Evolutionary conservation across 2,113 vertebrate genomes (phyloP).

Genomic region (Catagonus wagneri): DNA sequence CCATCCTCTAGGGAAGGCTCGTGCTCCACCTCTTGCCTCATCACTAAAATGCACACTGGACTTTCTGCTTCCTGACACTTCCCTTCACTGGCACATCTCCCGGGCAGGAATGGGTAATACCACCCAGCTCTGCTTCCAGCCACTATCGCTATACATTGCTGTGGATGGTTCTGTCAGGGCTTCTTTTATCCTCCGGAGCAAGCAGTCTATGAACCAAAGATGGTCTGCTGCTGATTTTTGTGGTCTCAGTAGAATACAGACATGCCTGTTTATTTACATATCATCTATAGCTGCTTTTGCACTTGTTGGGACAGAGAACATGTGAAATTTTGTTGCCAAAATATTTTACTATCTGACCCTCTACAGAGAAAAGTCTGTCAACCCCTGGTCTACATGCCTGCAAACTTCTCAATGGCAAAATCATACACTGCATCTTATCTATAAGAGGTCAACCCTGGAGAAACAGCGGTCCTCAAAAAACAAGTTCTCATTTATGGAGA

Average conservation of each 20-base stretch:
- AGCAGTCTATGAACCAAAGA: background rate
- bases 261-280: background rate
- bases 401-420: background rate
- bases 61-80: background rate
- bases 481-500: background rate
- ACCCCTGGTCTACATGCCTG: no score
- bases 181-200: background rate
- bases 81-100: background rate
- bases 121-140: background rate
- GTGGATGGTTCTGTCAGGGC: background rate
- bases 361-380: background rate
- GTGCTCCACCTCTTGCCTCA: background rate
- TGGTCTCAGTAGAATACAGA: background rate
- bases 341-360: background rate
- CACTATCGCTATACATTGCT: background rate
- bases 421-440: background rate
- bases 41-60: background rate
- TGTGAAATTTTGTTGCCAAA: background rate
- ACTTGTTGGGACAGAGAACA: background rate
- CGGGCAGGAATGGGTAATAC: accelerated
- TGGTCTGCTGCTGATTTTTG: background rate
- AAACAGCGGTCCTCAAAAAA: background rate
- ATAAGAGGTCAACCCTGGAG: background rate
- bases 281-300: background rate
- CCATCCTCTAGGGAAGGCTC: background rate